Base-by-base conservation (phyloP, 2,797 vertebrate species). In the Myotis planiceps region DNA sequence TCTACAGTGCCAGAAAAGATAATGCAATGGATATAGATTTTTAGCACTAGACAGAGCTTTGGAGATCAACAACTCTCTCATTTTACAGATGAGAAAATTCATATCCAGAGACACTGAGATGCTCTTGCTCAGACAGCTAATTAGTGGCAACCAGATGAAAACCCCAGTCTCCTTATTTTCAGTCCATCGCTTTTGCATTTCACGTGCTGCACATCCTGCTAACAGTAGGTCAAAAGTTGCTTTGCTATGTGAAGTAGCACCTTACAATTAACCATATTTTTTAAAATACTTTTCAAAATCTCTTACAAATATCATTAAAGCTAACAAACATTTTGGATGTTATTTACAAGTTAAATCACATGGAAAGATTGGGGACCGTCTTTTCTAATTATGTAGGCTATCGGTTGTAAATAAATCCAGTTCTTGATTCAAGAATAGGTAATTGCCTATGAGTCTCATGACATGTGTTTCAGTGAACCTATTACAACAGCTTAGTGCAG, bases 21-120 rank as follows among this genome's bases (percentile, higher is more conserved):
- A 78, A 58, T 66, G n/a, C 10, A 74, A 10, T 27, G 2, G 10
- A 23, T 51, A 68, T 18, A 88, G 76, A 94, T 39, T 90, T 87
- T 65, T 71, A 74, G 27, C 27, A 45, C 9, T 42, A 63, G 2
- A 65, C 49, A 85, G 23, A 10, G 10, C 12, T 82, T 89, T 68
- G 80, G 18, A 51, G 1, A 88, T 93, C 32, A 88, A 47, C 7
- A 34, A 47, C 12, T 23, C 1, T 12, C 6, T 69, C 25, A 53
- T 81, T 97, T 97, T 88, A 63, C 29, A 90, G 32, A 78, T 37
- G 27, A 92, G 23, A 53, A 85, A 71, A 86, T 71, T 88, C 23
- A 63, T 16, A 89, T 47, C 27, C 16, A 68, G 68, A 82, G 68
- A 90, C 49, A 47, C 37, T 7, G 29, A 82, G 69, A 78, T 65